phyloP scores from a whole-genome alignment of 1,140 invertebrate species.

The Drosophila pandora region DNA sequence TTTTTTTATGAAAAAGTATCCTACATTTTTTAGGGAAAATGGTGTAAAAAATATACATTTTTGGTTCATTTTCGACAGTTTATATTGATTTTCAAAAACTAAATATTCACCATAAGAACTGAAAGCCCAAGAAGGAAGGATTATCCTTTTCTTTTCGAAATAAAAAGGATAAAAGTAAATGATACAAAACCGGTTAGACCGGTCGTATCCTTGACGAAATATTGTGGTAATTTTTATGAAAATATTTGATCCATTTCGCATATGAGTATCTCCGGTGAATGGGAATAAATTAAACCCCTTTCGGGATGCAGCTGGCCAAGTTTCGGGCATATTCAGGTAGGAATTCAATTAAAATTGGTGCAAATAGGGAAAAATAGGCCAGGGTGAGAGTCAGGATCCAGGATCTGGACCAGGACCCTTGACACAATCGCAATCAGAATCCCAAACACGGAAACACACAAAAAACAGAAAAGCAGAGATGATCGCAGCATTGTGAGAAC shows the following conservation, averaged over 20 bases:
- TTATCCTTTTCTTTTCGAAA: neutral
- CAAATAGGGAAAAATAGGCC: conserved; percentile 37
- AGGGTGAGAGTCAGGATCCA: conserved; percentile 47
- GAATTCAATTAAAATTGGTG: conserved; percentile 74
- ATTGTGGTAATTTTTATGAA: conserved; percentile 77
- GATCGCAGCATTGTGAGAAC: conserved; percentile 78
- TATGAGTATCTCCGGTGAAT: conserved; percentile 61
- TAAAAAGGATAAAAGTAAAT: conserved; percentile 14
- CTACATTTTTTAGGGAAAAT: neutral
- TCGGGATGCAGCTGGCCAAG: conserved; percentile 58
- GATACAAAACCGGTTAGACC: conserved; percentile 54
- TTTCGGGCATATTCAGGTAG: conserved; percentile 66
- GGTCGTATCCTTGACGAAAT: conserved; percentile 60
- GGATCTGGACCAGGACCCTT: conserved; percentile 36
- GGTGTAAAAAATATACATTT: neutral
- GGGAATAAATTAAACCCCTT: conserved; percentile 49
- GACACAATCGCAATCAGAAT: conserved; percentile 9
- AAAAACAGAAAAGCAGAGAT: conserved; percentile 39
- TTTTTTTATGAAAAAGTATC: neutral
- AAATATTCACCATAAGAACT: neutral
- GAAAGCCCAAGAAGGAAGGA: neutral
- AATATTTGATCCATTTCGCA: conserved; percentile 73
- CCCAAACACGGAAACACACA: conserved; percentile 18
- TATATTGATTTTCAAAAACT: neutral
- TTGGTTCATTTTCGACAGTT: too few relatives aligned